Conservation (phyloP, 2,888 invertebrate species). For the Torymus tubicola region DNA sequence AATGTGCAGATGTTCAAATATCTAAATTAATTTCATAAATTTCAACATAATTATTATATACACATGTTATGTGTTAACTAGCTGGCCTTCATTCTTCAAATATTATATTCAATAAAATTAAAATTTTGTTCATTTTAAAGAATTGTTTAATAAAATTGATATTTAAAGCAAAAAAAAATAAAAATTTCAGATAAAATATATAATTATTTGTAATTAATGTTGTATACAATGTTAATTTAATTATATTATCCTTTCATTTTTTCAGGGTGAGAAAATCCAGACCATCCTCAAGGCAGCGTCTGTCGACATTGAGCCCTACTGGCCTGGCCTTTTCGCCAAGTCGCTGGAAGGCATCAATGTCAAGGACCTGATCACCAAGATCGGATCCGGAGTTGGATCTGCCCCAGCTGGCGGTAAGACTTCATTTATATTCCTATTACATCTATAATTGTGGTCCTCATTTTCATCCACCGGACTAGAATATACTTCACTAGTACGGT, state of each 20-base stretch:
- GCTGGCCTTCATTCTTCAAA: too few species aligned
- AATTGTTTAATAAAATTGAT: too few species aligned
- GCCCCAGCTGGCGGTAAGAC: slow-evolving; percentile 83
- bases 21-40: too few species aligned
- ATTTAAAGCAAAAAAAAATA: too few species aligned
- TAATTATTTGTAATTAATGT: too few species aligned
- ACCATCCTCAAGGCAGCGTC: slow-evolving; percentile 97
- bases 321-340: slow-evolving; percentile 99
- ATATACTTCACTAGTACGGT: slow-evolving; percentile 64
- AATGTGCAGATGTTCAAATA: too few species aligned
- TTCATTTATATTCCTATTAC: slow-evolving; percentile 12
- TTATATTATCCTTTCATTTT: not conserved
- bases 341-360: slow-evolving; percentile 96
- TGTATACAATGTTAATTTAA: too few species aligned
- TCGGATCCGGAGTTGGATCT: slow-evolving; percentile 93
- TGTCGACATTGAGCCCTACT: slow-evolving; percentile 98
- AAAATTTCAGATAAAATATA: too few species aligned
- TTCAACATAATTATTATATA: too few species aligned
- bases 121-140: too few species aligned
- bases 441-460: slow-evolving; percentile 60
- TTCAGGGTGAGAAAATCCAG: slow-evolving; percentile 95
- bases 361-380: slow-evolving; percentile 93
- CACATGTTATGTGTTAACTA: too few species aligned
- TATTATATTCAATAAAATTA: too few species aligned
- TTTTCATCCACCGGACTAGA: slow-evolving; percentile 72